Conservation (phyloP, 2,797 vertebrate species). For the Centroberyx gerrardi region DNA sequence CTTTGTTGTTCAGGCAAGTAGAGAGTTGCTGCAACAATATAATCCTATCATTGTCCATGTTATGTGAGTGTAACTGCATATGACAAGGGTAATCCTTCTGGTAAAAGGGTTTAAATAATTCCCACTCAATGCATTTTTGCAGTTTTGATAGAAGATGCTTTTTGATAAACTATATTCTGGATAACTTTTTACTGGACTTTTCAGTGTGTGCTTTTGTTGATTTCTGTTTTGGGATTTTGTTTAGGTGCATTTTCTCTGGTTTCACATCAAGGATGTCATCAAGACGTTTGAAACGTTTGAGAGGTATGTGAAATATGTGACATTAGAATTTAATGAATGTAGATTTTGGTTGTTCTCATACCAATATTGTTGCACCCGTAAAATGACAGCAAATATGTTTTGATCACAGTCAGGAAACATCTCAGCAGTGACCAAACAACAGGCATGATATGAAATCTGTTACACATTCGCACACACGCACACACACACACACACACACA, state of each 20-base stretch:
- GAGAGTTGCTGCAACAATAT: constrained; percentile 70
- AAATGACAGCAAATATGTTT: background rate
- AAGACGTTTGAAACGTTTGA: constrained; percentile 97
- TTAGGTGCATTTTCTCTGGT: constrained; percentile 98
- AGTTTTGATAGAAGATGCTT: background rate
- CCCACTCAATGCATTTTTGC: background rate
- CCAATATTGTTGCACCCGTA: background rate
- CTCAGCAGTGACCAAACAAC: background rate
- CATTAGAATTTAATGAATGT: background rate
- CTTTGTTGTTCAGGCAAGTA: constrained; percentile 75
- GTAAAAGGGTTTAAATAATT: constrained; percentile 32
- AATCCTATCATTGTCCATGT: constrained; percentile 72
- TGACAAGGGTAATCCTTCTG: constrained; percentile 36
- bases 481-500: too few species aligned
- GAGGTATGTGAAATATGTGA: constrained; percentile 86
- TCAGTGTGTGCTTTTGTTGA: background rate
- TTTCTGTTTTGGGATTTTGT: constrained; percentile 32
- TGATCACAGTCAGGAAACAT: background rate
- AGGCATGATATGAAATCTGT: background rate
- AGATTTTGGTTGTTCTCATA: background rate
- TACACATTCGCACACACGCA: background rate
- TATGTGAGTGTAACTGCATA: constrained; percentile 59
- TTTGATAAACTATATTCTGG: background rate
- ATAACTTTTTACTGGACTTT: background rate
- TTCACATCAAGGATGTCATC: constrained; percentile 96